Evolutionary conservation across 1,140 invertebrate genomes (phyloP), one percentile per base, ranked within the genome.

Genomic region (Philaenus spumarius): DNA sequence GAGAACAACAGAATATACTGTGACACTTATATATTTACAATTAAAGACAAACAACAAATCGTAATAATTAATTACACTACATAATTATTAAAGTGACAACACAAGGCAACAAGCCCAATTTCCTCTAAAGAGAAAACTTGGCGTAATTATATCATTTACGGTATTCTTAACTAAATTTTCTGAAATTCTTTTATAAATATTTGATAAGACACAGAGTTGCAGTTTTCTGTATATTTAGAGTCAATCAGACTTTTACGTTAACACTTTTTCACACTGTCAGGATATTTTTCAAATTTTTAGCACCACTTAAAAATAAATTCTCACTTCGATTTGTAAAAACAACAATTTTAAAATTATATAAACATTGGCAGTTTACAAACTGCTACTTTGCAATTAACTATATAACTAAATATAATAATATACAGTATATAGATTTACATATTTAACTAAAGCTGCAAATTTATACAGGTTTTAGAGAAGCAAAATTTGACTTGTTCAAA

Each of bases 161-260:
- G 23, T 61, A 55, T 50, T 56, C 14, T 45, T 46, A 56, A 56
- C 54, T 37, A 56, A 45, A 23, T 56, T 45, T 56, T 37, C 26
- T 47, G 26, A 35, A 47, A 34, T 51, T 51, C 19, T 51, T n/a
- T 34, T 26, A 42, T 23, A 42, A 47, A 46, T 48, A 55, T 30
- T 47, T 26, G 47, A 42, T 62, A 62, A 62, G 61, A 59, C 61
- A 62, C 61, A 62, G 57, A 62, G 61, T 62, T 62, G 20, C 61
- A 56, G 48, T 51, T 39, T 55, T 53, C 61, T 62, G 57, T 62
- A 56, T 62, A 57, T 62, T 62, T 62, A 62, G 61, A 62, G 61
- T 62, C 61, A 42, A 52, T 62, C 61, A 62, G 61, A 62, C 61
- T 62, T 62, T 59, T 50, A 23, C 26, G 26, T 40, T 26, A 51